Conservation (phyloP, 2,113 vertebrate genomes). For the Callospermophilus lateralis region DNA sequence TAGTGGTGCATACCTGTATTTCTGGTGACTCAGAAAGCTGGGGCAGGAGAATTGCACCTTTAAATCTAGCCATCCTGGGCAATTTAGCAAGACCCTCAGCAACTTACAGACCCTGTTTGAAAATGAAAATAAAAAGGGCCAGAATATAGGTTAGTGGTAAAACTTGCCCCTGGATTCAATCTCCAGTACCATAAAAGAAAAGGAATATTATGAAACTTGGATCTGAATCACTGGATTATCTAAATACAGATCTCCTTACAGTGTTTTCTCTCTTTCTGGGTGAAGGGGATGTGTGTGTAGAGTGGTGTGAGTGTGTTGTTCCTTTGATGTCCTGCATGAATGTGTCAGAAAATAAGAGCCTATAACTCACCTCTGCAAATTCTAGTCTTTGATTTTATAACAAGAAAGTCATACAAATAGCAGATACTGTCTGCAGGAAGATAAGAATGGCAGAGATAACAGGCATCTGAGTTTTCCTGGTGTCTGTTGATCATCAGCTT, state of each 20-base stretch:
- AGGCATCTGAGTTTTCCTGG: not conserved
- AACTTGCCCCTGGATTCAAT: too few species aligned
- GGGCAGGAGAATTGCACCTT: too few species aligned
- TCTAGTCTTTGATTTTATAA: conserved; percentile 59
- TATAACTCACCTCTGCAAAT: not conserved
- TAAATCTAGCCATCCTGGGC: too few species aligned
- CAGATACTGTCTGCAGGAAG: not conserved
- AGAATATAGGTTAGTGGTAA: too few species aligned
- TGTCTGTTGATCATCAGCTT: not conserved
- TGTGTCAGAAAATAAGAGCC: conserved; percentile 27
- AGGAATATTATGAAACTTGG: not conserved
- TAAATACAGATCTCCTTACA: not conserved
- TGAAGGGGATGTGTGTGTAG: not conserved
- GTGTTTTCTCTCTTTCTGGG: not conserved
- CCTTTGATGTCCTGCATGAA: conserved; percentile 27
- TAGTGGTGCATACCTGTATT: too few species aligned
- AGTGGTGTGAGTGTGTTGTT: not conserved
- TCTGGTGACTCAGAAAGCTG: too few species aligned
- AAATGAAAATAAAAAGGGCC: too few species aligned
- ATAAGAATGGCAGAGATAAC: not conserved
- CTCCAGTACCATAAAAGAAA: too few species aligned
- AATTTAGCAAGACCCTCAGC: too few species aligned
- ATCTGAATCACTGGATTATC: not conserved
- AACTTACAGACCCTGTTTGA: too few species aligned
- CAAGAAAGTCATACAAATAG: not conserved